These are phyloP conservation scores for Brienomyrus longianalis DNA, from an alignment of 2,113 vertebrate species.

Conservation along the genomic window DNA sequence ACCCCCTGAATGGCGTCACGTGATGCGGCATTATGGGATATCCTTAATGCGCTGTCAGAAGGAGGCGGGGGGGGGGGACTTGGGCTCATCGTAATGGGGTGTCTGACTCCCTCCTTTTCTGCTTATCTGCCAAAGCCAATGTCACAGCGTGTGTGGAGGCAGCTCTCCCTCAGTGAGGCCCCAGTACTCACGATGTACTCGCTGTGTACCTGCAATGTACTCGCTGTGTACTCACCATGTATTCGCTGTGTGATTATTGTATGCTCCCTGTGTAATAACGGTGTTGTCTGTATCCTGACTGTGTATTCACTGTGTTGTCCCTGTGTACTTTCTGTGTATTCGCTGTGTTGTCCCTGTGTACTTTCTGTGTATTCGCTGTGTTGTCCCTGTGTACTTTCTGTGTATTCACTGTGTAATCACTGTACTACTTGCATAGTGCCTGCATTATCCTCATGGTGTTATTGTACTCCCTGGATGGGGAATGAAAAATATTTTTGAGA, in stretches of 20 bases:
- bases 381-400: background rate
- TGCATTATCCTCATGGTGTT: background rate
- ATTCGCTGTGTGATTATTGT: background rate
- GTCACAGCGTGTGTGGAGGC: background rate
- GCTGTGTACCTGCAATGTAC: background rate
- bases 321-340: background rate
- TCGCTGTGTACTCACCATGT: background rate
- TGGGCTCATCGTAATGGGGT: conserved; percentile 46
- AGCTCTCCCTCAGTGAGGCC: background rate
- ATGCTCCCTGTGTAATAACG: background rate
- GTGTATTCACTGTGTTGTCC: background rate
- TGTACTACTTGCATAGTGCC: background rate
- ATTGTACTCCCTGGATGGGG: background rate
- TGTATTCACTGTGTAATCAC: background rate
- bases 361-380: background rate
- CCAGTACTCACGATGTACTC: background rate
- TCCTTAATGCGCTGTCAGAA: conserved; percentile 52
- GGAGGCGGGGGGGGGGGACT: conserved; percentile 24
- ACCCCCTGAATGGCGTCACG: conserved; percentile 44
- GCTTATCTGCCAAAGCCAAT: background rate
- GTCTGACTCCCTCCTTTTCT: background rate
- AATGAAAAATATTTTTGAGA: background rate
- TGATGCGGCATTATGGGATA: conserved; percentile 56
- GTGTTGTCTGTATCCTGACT: background rate
- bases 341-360: background rate